These are phyloP conservation scores for Desoria tigrina DNA, from an alignment of 2,888 invertebrate genomes.

Conservation along the genomic window DNA sequence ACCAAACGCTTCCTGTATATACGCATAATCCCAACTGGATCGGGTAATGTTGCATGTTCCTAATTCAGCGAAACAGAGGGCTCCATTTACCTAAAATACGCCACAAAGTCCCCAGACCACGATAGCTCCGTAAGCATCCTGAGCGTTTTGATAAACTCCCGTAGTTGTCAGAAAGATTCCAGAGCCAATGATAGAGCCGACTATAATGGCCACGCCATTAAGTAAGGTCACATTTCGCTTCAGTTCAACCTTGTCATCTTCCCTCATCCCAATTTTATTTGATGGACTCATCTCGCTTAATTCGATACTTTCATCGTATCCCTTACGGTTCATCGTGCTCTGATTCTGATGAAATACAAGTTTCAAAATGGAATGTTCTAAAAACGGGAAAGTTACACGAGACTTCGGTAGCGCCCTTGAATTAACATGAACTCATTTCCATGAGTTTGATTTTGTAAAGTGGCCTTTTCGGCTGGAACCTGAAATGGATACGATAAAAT, in stretches of 20 bases:
- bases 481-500: too few species aligned
- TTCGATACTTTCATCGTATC: conserved; percentile 28
- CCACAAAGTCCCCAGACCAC: conserved; percentile 78
- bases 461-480: too few species aligned
- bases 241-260: conserved; percentile 63
- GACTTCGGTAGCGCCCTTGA: too few species aligned
- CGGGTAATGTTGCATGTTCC: conserved; percentile 75
- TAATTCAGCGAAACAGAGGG: conserved; percentile 52
- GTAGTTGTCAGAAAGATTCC: conserved; percentile 85
- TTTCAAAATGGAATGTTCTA: too few species aligned
- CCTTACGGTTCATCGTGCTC: conserved; percentile 35
- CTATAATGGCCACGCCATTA: conserved; percentile 84
- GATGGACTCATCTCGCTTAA: conserved; percentile 32
- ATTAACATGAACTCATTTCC: too few species aligned
- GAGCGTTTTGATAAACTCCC: conserved; percentile 56
- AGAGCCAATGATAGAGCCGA: conserved; percentile 84
- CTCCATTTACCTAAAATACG: conserved; percentile 64
- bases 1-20: conserved; percentile 84
- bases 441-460: too few species aligned
- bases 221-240: conserved; percentile 80
- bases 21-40: conserved; percentile 88
- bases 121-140: conserved; percentile 73
- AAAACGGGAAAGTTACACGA: too few species aligned
- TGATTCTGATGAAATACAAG: too few species aligned
- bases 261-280: conserved; percentile 41